Evolutionary conservation across 2,113 vertebrate species (phyloP).

Genomic region (Pyrgilauda ruficollis): DNA sequence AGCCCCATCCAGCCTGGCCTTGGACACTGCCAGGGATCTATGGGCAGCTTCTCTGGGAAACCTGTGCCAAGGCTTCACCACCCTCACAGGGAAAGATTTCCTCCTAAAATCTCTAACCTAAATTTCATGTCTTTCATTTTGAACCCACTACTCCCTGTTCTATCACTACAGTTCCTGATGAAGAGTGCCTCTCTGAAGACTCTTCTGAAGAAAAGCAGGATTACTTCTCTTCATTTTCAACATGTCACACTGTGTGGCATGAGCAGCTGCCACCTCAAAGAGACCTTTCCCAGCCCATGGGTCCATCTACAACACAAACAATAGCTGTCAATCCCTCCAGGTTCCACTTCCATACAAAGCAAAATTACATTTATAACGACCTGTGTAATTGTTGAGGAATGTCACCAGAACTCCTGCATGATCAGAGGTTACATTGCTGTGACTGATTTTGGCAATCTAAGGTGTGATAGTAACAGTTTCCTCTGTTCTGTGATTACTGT

Average conservation of each 20-base stretch:
- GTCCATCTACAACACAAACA: not conserved
- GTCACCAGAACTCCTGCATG: not conserved
- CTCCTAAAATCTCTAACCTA: not conserved
- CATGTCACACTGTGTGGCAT: rapidly evolving
- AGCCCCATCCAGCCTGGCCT: rapidly evolving
- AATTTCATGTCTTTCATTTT: not conserved
- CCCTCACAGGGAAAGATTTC: not conserved
- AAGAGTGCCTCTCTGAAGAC: not conserved
- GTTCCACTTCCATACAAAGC: not conserved
- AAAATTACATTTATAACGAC: not conserved
- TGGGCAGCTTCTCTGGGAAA: not conserved
- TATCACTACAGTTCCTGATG: not conserved
- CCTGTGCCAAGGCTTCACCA: rapidly evolving
- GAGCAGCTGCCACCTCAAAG: not conserved
- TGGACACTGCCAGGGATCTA: not conserved
- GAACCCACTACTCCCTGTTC: not conserved
- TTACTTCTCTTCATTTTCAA: not conserved
- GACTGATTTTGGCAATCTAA: not conserved
- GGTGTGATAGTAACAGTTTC: not conserved
- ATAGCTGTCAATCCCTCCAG: not conserved
- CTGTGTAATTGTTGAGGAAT: not conserved
- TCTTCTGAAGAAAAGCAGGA: not conserved
- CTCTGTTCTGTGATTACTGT: not conserved
- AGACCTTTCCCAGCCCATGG: not conserved
- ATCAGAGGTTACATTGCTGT: not conserved